Conservation (phyloP, 2,113 vertebrate genomes). For the Galeopterus variegatus region DNA sequence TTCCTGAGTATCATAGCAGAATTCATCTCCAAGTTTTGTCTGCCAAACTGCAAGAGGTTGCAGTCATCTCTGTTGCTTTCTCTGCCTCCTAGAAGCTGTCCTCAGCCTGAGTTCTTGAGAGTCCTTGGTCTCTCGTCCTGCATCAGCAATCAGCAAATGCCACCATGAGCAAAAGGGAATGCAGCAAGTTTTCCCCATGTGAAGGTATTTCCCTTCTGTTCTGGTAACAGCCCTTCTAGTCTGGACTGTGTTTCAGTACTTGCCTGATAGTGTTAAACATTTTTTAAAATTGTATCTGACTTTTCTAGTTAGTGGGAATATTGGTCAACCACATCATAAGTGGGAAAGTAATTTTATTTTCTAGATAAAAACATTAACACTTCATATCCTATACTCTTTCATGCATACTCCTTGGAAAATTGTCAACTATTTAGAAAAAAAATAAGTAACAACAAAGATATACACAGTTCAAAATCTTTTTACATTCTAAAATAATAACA, state of each 20-base stretch:
- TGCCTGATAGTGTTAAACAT: background rate
- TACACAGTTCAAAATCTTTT: background rate
- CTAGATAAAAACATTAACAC: background rate
- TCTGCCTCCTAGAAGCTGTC: background rate
- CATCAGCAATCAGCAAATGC: rapidly evolving
- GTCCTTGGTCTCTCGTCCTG: background rate
- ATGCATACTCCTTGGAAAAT: background rate
- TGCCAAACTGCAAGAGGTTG: background rate
- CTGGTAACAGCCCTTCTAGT: background rate
- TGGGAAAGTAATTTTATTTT: background rate
- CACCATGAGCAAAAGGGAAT: rapidly evolving
- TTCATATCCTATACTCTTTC: background rate
- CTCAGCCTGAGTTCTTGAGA: background rate
- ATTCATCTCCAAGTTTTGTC: background rate
- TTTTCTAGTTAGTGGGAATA: background rate
- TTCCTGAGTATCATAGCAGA: background rate
- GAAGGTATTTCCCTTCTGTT: background rate
- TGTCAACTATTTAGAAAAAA: background rate
- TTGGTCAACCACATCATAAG: background rate
- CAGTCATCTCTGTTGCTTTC: too few relatives aligned
- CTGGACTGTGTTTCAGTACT: background rate
- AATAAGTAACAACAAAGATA: background rate
- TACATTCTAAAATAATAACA: background rate
- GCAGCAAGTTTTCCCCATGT: rapidly evolving
- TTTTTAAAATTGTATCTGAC: background rate